A percentile compares a stretch with the other conserved stretches of the same genome.
Evolutionary conservation across 2,113 vertebrate species (phyloP).

Genomic region (Brachypodius melanocephalos): DNA sequence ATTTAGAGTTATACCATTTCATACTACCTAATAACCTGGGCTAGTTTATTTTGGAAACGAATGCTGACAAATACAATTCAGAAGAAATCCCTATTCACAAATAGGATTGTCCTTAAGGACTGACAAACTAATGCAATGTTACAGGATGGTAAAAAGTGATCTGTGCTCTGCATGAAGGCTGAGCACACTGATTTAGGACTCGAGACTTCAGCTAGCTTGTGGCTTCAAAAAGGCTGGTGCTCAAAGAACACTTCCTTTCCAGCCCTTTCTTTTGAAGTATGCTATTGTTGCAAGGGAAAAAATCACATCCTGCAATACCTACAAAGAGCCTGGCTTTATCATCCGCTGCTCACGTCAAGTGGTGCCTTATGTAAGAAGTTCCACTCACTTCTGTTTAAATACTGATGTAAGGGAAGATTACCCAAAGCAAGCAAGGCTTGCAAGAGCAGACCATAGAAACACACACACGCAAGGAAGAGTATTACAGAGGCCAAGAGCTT

Average conservation of each 20-base stretch:
- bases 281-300: neutral
- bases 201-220: accelerated
- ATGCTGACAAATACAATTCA: neutral
- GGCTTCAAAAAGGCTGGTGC: neutral
- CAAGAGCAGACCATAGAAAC: neutral
- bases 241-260: neutral
- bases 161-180: neutral
- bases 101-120: neutral
- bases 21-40: neutral
- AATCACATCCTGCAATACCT: neutral
- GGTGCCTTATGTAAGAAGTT: neutral
- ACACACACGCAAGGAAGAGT: neutral
- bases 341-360: neutral
- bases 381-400: neutral
- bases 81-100: neutral
- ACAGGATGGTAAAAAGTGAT: neutral
- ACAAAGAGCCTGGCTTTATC: neutral
- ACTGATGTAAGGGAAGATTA: neutral
- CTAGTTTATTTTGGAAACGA: neutral
- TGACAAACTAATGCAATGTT: neutral
- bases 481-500: neutral
- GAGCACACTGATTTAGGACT: neutral
- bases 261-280: neutral
- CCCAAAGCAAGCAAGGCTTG: neutral
- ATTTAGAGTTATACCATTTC: neutral